Evolutionary conservation across 1,140 invertebrate genomes (phyloP).

Genomic region (Drosophila auraria): DNA sequence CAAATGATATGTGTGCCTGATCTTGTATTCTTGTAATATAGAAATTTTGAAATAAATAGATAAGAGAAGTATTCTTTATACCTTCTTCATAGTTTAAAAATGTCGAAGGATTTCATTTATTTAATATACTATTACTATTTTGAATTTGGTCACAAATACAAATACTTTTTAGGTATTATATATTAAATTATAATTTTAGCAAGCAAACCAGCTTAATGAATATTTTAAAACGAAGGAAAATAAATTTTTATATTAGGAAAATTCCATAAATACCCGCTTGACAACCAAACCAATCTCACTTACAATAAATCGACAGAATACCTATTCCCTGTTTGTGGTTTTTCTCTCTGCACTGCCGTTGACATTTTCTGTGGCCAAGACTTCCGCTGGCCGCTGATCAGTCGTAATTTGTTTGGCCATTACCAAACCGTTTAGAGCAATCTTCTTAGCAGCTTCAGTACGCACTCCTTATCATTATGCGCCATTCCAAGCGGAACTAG

Average conservation of each 20-base stretch:
- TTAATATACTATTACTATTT: background rate
- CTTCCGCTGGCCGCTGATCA: constrained; percentile 48
- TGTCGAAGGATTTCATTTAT: background rate
- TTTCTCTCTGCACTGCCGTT: constrained; percentile 5
- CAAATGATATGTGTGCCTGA: too few species aligned
- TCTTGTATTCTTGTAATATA: too few species aligned
- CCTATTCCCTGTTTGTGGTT: background rate
- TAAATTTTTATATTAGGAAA: background rate
- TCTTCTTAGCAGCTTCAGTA: constrained; percentile 56
- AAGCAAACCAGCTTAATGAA: too few species aligned
- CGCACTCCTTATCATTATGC: constrained; percentile 43
- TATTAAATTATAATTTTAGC: too few species aligned
- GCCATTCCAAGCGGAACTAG: constrained; percentile 58
- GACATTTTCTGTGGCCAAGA: constrained; percentile 45
- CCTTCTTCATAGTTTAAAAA: too few species aligned
- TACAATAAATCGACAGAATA: background rate
- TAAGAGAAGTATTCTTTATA: too few species aligned
- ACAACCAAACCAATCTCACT: background rate
- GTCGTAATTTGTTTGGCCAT: constrained; percentile 61
- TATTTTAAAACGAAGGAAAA: too few species aligned
- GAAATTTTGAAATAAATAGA: too few species aligned
- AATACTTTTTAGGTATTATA: fast-evolving
- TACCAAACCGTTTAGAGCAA: constrained; percentile 60
- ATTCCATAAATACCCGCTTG: background rate
- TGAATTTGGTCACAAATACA: background rate